Evolutionary conservation across 2,797 vertebrate species (phyloP), one percentile per base, ranked within the genome.

Genomic region (Microcaecilia unicolor): DNA sequence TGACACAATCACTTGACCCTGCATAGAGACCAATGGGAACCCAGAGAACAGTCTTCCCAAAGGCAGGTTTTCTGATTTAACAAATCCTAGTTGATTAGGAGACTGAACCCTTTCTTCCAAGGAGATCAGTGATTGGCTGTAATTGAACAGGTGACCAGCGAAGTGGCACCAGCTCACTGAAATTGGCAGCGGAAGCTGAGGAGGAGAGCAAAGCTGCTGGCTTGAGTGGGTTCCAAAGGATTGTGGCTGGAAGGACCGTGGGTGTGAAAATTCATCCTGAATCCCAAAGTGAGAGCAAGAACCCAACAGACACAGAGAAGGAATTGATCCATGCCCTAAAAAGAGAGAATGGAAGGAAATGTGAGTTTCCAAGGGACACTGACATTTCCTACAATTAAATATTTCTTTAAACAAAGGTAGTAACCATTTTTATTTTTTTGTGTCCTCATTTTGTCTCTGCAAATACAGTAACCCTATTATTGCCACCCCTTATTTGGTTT

Each of bases 271-370:
- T 11, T 48, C 10, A 2, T 31, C 28, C 2, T 7, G 34, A 18
- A 28, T 26, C 15, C 44, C 31, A 9, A 41, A 3, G 2, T 13
- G 20, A 44, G 51, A 67, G 29, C 56, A 45, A 25, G 47, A 34
- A 3, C 32, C 11, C 7, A 51, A 33, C 22, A 22, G 9, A 30
- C 18, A 38, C 1, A 20, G 18, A 5, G 18, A 12, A 3, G 15
- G 10, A 1, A 5, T 1, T 7, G 39, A 15, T 24, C 31, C 3
- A 8, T 40, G 24, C 31, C 59, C 65, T 61, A 18, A 6, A 18
- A 46, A 16, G 15, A 21, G 12, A 10, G 13, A 21, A 6, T 25
- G 5, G 13, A 24, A 6, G 20, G 9, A 29, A 18, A 11, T 0
- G 2, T 11, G 9, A 6, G 3, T 14, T 2, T 1, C 4, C 13